Percentiles rank a stretch among this genome's conserved stretches.
Conservation (phyloP, 2,888 invertebrate genomes). For the Trissoscelio sp. region DNA sequence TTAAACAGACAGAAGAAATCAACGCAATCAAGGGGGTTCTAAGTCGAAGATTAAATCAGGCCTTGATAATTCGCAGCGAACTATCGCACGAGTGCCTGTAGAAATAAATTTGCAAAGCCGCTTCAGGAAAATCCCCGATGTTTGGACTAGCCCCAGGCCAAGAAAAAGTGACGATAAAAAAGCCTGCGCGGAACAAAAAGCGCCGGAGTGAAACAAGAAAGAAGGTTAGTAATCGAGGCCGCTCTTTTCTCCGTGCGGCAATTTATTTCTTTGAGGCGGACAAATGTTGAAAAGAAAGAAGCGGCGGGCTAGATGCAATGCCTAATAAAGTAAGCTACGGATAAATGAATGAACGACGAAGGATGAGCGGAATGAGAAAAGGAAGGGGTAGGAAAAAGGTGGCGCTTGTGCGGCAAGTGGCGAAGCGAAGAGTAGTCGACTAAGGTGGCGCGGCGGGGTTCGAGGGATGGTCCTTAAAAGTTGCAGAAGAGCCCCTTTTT, state of each 20-base stretch:
- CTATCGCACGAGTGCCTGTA: slow-evolving; percentile 68
- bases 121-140: slow-evolving; percentile 65
- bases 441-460: slow-evolving; percentile 70
- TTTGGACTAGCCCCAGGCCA: slow-evolving; percentile 56
- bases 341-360: slow-evolving; percentile 75
- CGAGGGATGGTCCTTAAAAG: slow-evolving; percentile 81
- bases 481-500: slow-evolving; percentile 76
- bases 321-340: slow-evolving; percentile 78
- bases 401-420: slow-evolving; percentile 35
- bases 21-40: slow-evolving; percentile 29
- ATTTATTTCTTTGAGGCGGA: slow-evolving; percentile 76
- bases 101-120: slow-evolving; percentile 71
- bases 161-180: slow-evolving; percentile 61
- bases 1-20: slow-evolving; percentile 10
- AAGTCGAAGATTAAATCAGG: slow-evolving; percentile 72
- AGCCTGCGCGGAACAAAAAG: slow-evolving; percentile 57
- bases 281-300: slow-evolving; percentile 75
- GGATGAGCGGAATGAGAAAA: slow-evolving; percentile 40
- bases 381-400: slow-evolving; percentile 56
- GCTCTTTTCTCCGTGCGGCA: slow-evolving; percentile 69
- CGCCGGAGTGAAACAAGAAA: slow-evolving; percentile 63
- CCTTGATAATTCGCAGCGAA: slow-evolving; percentile 70
- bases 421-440: slow-evolving; percentile 65
- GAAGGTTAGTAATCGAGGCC: slow-evolving; percentile 64
- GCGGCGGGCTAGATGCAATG: slow-evolving; percentile 70